phyloP scores from a whole-genome alignment of 2,888 invertebrate genomes.

The Tachina lurida region DNA sequence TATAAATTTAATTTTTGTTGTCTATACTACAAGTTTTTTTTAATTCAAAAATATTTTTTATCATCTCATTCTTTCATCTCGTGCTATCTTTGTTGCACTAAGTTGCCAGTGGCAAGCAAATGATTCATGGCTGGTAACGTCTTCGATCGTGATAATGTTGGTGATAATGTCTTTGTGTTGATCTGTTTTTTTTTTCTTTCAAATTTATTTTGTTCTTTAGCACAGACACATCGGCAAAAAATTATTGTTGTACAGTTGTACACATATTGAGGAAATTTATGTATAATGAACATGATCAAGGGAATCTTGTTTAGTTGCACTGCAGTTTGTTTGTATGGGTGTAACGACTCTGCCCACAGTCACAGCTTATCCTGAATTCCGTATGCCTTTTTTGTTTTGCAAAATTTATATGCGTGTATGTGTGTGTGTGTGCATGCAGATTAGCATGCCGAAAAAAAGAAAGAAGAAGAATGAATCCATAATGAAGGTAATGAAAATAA shows the following conservation, averaged over 20 bases:
- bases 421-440: constrained; percentile 46
- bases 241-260: background rate
- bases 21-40: background rate
- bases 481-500: constrained; percentile 33
- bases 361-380: constrained; percentile 41
- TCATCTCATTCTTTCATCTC: background rate
- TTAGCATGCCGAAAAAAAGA: constrained; percentile 36
- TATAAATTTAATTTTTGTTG: constrained; percentile 34
- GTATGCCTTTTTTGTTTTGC: background rate
- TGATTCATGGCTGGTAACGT: constrained; percentile 64
- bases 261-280: constrained; percentile 1
- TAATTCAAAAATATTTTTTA: constrained; percentile 40
- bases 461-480: constrained; percentile 21
- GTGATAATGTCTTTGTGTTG: constrained; percentile 68
- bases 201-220: constrained; percentile 23
- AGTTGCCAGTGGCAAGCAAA: constrained; percentile 28
- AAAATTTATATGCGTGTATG: background rate
- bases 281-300: constrained; percentile 42
- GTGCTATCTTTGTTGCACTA: constrained; percentile 26
- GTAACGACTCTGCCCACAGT: constrained; percentile 41
- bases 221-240: constrained; percentile 20
- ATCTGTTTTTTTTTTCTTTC: constrained; percentile 43
- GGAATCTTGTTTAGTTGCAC: constrained; percentile 61
- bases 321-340: constrained; percentile 39
- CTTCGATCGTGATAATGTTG: constrained; percentile 62